Evolutionary conservation across 2,888 invertebrate genomes (phyloP).

Genomic region (Archips xylosteana): DNA sequence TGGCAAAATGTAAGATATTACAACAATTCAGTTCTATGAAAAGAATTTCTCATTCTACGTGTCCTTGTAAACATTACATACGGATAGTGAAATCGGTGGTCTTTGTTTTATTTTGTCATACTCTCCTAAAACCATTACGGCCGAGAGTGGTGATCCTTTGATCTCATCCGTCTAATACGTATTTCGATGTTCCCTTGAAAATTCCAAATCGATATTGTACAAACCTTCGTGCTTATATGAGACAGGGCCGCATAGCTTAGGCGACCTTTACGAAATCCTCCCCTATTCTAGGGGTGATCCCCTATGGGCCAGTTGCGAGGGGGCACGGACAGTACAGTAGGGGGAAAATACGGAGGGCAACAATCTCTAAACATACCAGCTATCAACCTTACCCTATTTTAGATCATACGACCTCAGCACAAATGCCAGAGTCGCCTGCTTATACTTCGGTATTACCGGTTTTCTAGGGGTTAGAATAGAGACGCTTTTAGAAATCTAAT

Average conservation of each 20-base stretch:
- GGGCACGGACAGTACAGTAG: constrained; percentile 51
- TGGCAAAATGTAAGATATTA: neutral
- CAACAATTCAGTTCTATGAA: neutral
- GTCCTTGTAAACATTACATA: neutral
- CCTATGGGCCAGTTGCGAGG: constrained; percentile 66
- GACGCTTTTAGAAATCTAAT: constrained; percentile 71
- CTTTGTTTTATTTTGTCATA: neutral
- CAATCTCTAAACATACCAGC: constrained; percentile 9
- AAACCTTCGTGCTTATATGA: constrained; percentile 42
- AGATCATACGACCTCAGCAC: neutral
- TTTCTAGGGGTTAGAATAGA: constrained; percentile 45
- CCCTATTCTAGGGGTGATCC: constrained; percentile 70
- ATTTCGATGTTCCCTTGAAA: neutral
- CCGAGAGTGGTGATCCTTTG: neutral
- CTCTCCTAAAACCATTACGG: neutral
- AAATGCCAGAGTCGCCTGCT: constrained; percentile 9
- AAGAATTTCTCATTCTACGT: neutral
- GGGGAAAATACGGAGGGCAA: constrained; percentile 56
- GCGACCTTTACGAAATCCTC: constrained; percentile 69
- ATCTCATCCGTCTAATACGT: neutral
- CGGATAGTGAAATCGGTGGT: neutral
- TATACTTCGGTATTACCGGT: neutral
- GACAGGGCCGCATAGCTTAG: constrained; percentile 47
- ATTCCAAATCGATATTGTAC: constrained; percentile 52
- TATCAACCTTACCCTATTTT: neutral